Base-by-base conservation (phyloP, 1,140 invertebrate genomes). In the Diorhabda carinulata region DNA sequence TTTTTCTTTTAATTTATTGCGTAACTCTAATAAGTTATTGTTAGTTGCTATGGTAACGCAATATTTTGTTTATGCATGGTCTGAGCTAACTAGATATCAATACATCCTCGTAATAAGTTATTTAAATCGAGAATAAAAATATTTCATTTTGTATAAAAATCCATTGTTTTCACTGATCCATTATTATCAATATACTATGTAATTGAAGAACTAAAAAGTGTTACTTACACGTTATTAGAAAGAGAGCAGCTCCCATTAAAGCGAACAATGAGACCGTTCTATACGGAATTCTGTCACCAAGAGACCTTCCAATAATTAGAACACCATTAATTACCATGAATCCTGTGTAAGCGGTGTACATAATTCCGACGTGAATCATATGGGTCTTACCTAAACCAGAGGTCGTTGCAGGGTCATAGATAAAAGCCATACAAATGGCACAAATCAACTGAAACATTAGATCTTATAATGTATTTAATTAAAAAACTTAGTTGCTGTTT, bases 211-310 rank as follows among this genome's bases (percentile, higher is more conserved):
- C 1, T 25, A 25, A 25, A 25, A 25, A 62, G 43, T n/a, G 3
- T 41, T 2, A 60, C 64, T 59, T 47, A 67, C 65, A 59, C 5
- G 65, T 67, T 43, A 67, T 84, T 2, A 89, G 80, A 74, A 90
- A 89, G 69, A 91, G 80, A 10, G 87, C 79, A 41, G 85, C 83
- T 2, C 87, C 88, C 3, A 87, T 73, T 2, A 86, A 75, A 0
- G 88, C 85, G 74, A 90, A 90, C n/a, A 87, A 77, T 7, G 87
- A 77, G 4, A 86, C 83, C 59, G 87, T 88, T 80, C 84, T 84
- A 80, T 87, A 90, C 8, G 89, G 89, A 10, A 87, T 83, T n/a
- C 84, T 82, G 75, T 91, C 89, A 0, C 87, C 86, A 5, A 88
- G 74, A 43, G 86, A 73, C 61, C 87, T 82, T 3, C 85, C 83